Evolutionary conservation across 2,797 vertebrate genomes (phyloP).

Genomic region (Decapterus maruadsi): DNA sequence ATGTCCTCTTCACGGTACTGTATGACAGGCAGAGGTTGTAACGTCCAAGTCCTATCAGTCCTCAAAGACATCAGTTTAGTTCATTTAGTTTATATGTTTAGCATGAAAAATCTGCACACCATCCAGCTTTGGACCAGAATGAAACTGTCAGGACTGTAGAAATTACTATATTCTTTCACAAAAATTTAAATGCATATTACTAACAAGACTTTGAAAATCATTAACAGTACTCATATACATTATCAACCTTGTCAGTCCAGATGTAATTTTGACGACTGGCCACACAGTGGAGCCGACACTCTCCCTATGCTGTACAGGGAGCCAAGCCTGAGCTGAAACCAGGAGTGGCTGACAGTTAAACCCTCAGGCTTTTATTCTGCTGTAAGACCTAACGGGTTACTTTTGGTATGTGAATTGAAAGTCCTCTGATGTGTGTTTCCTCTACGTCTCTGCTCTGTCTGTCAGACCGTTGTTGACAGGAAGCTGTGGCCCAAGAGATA

Average conservation of each 20-base stretch:
- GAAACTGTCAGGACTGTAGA: no score
- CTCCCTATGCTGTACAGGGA: neutral
- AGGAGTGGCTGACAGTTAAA: neutral
- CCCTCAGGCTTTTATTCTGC: neutral
- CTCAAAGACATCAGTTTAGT: no score
- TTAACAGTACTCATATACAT: neutral
- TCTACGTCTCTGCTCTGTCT: neutral
- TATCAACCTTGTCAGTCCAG: neutral
- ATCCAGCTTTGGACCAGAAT: no score
- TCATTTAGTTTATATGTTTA: no score
- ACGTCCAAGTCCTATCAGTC: no score
- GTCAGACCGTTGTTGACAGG: neutral
- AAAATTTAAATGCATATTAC: no score
- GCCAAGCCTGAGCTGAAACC: neutral
- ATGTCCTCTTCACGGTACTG: no score
- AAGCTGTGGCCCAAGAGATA: conserved; percentile 7
- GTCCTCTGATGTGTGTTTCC: neutral
- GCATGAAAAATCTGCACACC: no score
- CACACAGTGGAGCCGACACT: conserved; percentile 61
- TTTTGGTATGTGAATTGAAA: neutral
- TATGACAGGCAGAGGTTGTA: no score
- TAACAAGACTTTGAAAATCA: neutral
- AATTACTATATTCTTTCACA: no score
- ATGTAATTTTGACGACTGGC: conserved; percentile 26
- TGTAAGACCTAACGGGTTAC: neutral